A percentile compares a stretch with the other conserved stretches of the same genome.
Conservation (phyloP, 2,113 vertebrate species). For the Nicator chloris region DNA sequence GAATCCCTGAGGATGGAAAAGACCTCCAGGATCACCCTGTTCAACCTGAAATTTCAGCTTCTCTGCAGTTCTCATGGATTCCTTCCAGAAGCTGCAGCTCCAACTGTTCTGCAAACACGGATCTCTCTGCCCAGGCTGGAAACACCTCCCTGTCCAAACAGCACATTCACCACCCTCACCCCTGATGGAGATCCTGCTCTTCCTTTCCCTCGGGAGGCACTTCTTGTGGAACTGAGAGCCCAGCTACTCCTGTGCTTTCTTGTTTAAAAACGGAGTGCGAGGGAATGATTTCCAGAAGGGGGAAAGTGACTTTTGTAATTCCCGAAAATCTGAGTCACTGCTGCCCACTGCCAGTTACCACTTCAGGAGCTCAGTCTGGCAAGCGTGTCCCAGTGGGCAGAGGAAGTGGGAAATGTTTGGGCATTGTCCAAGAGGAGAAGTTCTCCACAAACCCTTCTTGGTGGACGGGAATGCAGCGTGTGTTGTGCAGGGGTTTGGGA, state of each 20-base stretch:
- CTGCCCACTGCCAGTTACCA: background rate
- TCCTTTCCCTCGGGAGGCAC: background rate
- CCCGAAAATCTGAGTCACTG: constrained; percentile 40
- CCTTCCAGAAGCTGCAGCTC: background rate
- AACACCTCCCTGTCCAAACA: background rate
- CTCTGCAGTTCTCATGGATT: background rate
- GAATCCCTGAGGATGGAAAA: background rate
- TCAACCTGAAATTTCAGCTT: background rate
- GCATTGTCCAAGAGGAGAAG: background rate
- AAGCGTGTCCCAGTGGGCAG: background rate
- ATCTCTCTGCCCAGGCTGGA: background rate
- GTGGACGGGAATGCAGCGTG: background rate
- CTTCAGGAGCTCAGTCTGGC: constrained; percentile 34
- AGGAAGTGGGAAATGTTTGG: constrained; percentile 40
- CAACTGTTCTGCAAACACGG: background rate
- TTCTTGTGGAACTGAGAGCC: background rate
- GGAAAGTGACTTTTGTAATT: background rate
- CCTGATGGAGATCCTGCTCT: background rate
- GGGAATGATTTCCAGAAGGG: background rate
- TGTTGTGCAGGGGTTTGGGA: background rate
- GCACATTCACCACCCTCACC: background rate
- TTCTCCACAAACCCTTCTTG: background rate
- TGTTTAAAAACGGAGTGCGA: background rate
- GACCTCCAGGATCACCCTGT: background rate
- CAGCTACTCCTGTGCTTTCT: background rate